Base-by-base conservation (phyloP, 2,797 vertebrate genomes). In the Taenioides sp. region DNA sequence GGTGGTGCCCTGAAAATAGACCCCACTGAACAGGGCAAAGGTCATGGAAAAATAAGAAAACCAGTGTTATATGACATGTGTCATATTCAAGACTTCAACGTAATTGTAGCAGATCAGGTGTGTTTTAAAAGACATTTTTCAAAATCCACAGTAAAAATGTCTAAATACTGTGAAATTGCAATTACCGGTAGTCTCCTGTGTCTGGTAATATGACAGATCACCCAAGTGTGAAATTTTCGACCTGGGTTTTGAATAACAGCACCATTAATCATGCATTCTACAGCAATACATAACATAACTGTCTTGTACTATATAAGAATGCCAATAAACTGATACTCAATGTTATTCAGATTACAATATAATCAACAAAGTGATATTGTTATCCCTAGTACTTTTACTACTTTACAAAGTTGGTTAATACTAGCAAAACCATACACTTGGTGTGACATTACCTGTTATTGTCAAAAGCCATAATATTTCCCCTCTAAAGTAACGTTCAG, bases 1-100 rank as follows among this genome's bases (percentile, higher is more conserved):
- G 84, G 97, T 99, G 4, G 97, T 99, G 62, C 98, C 98, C 90
- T 99, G 98, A 93, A 99, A 99, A 87, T 97, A 97, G 58, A 98
- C 96, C 18, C 98, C 98, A 0, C 97, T 99, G 88, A 74, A 79
- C 17, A 71, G 82, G 81, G 87, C 52, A 70, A 17, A 68, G 28
- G 34, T 57, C 12, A 70, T 37, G 14, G 60, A 63, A 52, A 6
- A 31, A 54, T 5, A 27, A 65, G 10, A 49, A 40, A 43, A 22
- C 1, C 22, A 63, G 20, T 64, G 14, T 43, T 55, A 55, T n/a
- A 12, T 14, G 6, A 14, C n/a, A 43, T 27, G 2, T 27, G 25
- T 22, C 43, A 64, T 64, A n/a, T 22, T 43, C 37, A 2, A 43
- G 37, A 23, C 52, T 20, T 11, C 22, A 47, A 3, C 6, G 4